A percentile compares a stretch with the other conserved stretches of the same genome.
phyloP scores from a whole-genome alignment of 2,113 vertebrate genomes.

The Coreoperca whiteheadi region DNA sequence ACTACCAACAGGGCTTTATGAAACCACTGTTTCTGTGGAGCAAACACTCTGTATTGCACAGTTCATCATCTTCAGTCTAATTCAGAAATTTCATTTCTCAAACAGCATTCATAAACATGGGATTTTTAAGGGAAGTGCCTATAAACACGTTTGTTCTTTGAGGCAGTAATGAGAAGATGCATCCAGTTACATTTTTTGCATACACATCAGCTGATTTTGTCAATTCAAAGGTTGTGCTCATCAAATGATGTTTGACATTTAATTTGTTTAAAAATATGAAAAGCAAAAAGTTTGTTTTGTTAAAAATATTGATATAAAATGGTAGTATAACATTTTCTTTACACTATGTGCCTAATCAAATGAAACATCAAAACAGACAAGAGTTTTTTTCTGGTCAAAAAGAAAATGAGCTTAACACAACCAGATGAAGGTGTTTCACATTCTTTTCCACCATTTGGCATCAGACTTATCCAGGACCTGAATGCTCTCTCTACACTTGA shows the following conservation, averaged over 20 bases:
- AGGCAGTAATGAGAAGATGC: background rate
- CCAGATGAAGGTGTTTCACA: too few relatives aligned
- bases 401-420: too few relatives aligned
- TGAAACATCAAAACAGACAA: too few relatives aligned
- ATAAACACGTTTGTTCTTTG: too few relatives aligned
- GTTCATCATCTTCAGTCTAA: background rate
- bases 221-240: background rate
- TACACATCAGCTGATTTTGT: background rate
- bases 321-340: too few relatives aligned
- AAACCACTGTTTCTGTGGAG: background rate
- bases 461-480: conserved; percentile 93
- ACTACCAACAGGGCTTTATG: too few relatives aligned
- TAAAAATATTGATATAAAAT: background rate
- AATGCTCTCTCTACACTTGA: conserved; percentile 91
- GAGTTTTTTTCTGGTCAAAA: too few relatives aligned
- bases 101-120: background rate
- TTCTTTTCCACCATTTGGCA: conserved; percentile 96
- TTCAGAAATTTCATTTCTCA: background rate
- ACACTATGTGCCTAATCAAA: too few relatives aligned
- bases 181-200: background rate
- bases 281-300: background rate
- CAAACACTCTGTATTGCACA: background rate
- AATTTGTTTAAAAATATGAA: background rate
- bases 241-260: background rate
- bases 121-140: background rate